Evolutionary conservation across 92 coral and sea anemone genomes (phyloP), one percentile per base, ranked within the genome.

Genomic region (Epizoanthus scotinus): DNA sequence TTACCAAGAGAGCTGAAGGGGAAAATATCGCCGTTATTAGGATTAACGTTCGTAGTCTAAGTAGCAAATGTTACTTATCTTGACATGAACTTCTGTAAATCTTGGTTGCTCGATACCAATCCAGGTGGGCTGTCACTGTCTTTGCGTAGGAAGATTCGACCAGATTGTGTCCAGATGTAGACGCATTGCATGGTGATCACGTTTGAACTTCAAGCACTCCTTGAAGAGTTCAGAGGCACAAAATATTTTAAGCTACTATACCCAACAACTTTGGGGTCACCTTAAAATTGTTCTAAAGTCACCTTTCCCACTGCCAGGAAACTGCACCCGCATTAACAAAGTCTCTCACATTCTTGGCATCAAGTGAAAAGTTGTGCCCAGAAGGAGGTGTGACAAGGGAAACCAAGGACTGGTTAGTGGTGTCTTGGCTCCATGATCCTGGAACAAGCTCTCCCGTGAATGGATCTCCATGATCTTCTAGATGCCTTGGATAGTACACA

Each of bases 271-370:
- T n/a, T n/a, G n/a, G n/a, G n/a, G n/a, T n/a, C n/a, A n/a, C n/a
- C n/a, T n/a, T n/a, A n/a, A n/a, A n/a, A n/a, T n/a, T n/a, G n/a
- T n/a, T n/a, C n/a, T n/a, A 68, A 47, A 68, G 47, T 34, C 78
- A 71, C 57, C 21, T 71, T 62, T 82, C 86, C 86, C 81, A 82
- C 52, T 71, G 80, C 86, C 81, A 78, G 15, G 62, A 56, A 60
- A 78, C 83, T 56, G 57, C 22, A 38, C 83, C 83, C 28, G 54
- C 82, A 82, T 82, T 71, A 20, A 34, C 54, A 49, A 82, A 71
- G 75, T 71, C 72, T 47, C 71, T 42, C 25, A 82, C 81, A 34
- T 14, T 29, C 64, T 82, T 82, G 14, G 86, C 80, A 82, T 70
- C 65, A 34, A 14, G 42, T 17, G 34, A 55, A 28, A 31, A 14